These are phyloP conservation scores for Masnerella sp. DNA, from an alignment of 2,888 invertebrate genomes.

Conservation along the genomic window DNA sequence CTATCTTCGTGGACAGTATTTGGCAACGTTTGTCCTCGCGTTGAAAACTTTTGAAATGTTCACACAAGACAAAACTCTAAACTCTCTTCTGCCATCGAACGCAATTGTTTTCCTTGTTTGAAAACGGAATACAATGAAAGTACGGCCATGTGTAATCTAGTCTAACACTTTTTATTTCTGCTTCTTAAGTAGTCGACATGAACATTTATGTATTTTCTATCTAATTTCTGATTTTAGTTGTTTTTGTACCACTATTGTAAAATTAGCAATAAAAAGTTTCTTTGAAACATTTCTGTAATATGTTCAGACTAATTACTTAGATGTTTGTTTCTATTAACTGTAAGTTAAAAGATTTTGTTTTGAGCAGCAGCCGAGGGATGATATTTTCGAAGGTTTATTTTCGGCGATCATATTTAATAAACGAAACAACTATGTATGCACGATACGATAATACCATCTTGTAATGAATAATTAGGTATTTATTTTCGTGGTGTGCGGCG, in stretches of 20 bases:
- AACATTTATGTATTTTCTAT: no score
- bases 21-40: background rate
- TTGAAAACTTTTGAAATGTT: background rate
- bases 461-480: conserved; percentile 48
- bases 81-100: conserved; percentile 28
- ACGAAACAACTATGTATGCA: conserved; percentile 41
- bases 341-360: conserved; percentile 6
- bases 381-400: conserved; percentile 12
- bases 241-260: background rate
- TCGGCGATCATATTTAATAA: conserved; percentile 28
- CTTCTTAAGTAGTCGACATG: conserved; percentile 4
- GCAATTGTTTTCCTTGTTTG: conserved; percentile 18
- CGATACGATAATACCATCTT: conserved; percentile 53
- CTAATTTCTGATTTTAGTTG: no score
- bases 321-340: background rate
- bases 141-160: conserved; percentile 11
- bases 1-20: background rate
- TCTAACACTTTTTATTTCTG: conserved; percentile 15
- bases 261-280: background rate
- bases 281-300: no score
- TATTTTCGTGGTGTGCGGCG: conserved; percentile 49
- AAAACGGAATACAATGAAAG: conserved; percentile 15
- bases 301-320: no score
- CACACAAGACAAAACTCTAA: conserved; percentile 10
- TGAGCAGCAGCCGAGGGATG: conserved; percentile 9